Percentiles rank a stretch among this genome's conserved stretches.
Conservation (phyloP, 2,888 invertebrate species). For the Leuctra nigra region DNA sequence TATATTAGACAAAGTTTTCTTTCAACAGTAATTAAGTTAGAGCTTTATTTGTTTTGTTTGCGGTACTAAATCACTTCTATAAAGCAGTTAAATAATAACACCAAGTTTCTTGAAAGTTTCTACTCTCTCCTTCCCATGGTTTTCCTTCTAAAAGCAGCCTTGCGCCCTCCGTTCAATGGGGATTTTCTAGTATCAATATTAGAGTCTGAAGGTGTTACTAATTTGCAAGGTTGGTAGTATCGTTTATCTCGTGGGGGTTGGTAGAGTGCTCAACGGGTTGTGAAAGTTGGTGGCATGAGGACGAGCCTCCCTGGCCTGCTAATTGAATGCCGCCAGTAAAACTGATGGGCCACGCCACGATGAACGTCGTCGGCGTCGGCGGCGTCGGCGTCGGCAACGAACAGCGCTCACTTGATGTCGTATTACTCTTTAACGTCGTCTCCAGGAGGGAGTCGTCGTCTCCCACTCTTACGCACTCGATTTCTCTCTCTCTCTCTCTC, state of each 20-base stretch:
- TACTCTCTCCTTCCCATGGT: no score
- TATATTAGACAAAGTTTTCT: neutral
- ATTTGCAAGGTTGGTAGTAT: neutral
- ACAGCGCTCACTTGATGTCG: neutral
- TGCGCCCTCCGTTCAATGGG: no score
- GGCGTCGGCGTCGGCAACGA: no score
- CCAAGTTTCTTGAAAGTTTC: neutral
- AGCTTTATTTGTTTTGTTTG: neutral
- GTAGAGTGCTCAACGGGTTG: neutral
- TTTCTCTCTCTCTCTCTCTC: neutral
- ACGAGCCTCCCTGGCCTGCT: neutral
- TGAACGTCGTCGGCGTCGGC: neutral
- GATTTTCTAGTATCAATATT: neutral
- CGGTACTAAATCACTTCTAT: neutral
- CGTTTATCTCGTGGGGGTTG: neutral
- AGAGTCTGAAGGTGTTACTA: neutral
- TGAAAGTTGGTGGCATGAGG: neutral
- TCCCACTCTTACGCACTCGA: no score
- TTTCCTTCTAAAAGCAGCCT: no score
- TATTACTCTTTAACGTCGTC: constrained; percentile 6
- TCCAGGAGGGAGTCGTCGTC: no score
- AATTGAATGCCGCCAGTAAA: constrained; percentile 13
- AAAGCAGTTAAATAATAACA: neutral
- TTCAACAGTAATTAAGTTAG: neutral
- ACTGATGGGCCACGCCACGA: constrained; percentile 1